Percentiles rank a stretch among this genome's conserved stretches.
phyloP scores from a whole-genome alignment of 2,797 vertebrate species.

The Thripadectes ignobilis region DNA sequence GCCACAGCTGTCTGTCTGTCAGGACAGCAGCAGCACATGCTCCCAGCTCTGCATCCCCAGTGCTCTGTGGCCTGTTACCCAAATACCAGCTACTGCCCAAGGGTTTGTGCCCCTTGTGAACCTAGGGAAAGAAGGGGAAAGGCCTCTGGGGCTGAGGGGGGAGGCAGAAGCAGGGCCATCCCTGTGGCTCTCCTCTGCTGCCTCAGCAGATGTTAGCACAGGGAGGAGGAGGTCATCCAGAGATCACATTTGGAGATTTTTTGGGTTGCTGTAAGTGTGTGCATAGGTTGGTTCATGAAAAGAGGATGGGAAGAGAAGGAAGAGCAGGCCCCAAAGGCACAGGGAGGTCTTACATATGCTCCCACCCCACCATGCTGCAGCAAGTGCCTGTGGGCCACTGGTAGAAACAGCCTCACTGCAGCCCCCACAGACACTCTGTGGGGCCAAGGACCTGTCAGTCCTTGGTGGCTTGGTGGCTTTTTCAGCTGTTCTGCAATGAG shows the following conservation, averaged over 20 bases:
- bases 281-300: not conserved
- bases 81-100: not conserved
- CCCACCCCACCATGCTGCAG: not conserved
- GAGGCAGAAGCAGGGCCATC: not conserved
- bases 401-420: not conserved
- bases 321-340: not conserved
- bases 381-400: fast-evolving
- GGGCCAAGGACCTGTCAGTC: fast-evolving
- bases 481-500: not conserved
- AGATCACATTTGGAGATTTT: not conserved
- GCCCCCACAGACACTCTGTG: fast-evolving
- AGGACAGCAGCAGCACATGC: not conserved
- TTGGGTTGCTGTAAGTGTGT: not conserved
- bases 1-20: not conserved
- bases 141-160: not conserved
- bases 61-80: not conserved
- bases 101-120: not conserved
- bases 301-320: not conserved
- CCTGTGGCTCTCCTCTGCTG: not conserved
- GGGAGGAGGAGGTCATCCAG: not conserved
- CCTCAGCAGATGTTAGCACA: not conserved
- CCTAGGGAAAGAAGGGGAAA: constrained; percentile 35
- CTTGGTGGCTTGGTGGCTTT: not conserved
- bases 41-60: not conserved
- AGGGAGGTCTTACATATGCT: not conserved